These are phyloP conservation scores for Mormyrops attenuatus DNA, from an alignment of 2,797 vertebrate species.

Conservation along the genomic window DNA sequence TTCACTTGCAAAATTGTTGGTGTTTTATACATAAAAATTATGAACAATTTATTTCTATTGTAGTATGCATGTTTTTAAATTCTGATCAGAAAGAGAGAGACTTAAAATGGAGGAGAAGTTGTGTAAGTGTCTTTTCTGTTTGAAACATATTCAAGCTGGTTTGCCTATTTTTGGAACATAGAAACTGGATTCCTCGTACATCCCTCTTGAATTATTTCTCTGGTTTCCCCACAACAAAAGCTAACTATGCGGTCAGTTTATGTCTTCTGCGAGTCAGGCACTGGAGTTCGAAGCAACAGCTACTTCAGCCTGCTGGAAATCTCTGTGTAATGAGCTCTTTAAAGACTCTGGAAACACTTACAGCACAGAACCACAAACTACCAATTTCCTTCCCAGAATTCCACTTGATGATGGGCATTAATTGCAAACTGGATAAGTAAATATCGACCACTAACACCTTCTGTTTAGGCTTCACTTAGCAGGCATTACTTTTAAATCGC, in stretches of 20 bases:
- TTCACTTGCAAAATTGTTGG: neutral
- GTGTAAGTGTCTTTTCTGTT: neutral
- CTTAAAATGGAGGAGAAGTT: neutral
- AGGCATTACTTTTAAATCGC: neutral
- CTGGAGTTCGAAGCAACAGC: neutral
- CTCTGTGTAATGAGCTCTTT: neutral
- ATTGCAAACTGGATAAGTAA: conserved; percentile 9
- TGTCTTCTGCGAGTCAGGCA: neutral
- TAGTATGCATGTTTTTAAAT: neutral
- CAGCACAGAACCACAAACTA: conserved; percentile 16
- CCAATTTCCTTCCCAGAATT: conserved; percentile 22
- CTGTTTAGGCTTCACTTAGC: neutral
- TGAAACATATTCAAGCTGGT: neutral
- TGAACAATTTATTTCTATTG: neutral
- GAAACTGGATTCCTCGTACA: neutral
- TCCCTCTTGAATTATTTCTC: neutral
- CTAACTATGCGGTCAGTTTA: conserved; percentile 1
- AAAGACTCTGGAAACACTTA: conserved; percentile 20
- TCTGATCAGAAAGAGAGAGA: neutral
- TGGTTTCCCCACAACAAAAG: conserved; percentile 12
- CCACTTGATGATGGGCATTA: conserved; percentile 15
- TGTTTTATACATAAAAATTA: neutral
- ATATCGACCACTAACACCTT: conserved; percentile 5
- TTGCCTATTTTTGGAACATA: conserved; percentile 4
- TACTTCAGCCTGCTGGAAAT: neutral